Base-by-base conservation (phyloP, 2,113 vertebrate genomes). In the Phycodurus eques region DNA sequence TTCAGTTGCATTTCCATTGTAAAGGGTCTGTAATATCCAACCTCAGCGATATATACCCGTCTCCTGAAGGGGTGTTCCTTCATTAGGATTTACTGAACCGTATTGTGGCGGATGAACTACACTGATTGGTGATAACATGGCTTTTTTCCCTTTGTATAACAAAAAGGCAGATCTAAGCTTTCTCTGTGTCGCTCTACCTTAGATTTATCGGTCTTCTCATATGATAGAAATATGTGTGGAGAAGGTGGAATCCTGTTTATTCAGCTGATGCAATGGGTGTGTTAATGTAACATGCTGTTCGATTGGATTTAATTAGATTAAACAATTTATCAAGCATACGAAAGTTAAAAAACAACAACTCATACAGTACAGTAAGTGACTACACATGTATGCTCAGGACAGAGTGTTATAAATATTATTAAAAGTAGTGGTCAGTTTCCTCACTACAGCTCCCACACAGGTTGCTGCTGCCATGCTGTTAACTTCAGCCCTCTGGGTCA, bases 401-500 rank as follows among this genome's bases (percentile, higher is more conserved):
- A 42, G 8, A 13, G 20, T 10, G 42, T 43, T 65, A 14, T 1
- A 44, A n/a, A 14, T 64, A 22, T 22, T 10, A 44, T 12, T 9
- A n/a, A 12, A 13, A 14, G 22, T 59, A 22, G 10, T 59, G 56
- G 22, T 59, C 56, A 59, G 5, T 59, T 59, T 10, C 22, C n/a
- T 27, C 10, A 31, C 22, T 59, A 31, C 22, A 27, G 56, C 10
- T 59, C 1, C 3, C 53, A n/a, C 53, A 20, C 15, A 42, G 8
- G 35, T 39, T 63, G 56, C 42, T 22, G 63, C 20, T 44, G 10
- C 56, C 5, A 44, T 7, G 33, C 62, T 14, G 19, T 22, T 15
- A 65, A 19, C 39, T 22, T 43, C 62, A 64, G 39, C 63, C 42
- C 63, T 27, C 13, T 22, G 63, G 63, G 20, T 65, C 63, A 65